These are phyloP conservation scores for Thera obeliscata DNA, from an alignment of 2,888 invertebrate species.

Conservation along the genomic window DNA sequence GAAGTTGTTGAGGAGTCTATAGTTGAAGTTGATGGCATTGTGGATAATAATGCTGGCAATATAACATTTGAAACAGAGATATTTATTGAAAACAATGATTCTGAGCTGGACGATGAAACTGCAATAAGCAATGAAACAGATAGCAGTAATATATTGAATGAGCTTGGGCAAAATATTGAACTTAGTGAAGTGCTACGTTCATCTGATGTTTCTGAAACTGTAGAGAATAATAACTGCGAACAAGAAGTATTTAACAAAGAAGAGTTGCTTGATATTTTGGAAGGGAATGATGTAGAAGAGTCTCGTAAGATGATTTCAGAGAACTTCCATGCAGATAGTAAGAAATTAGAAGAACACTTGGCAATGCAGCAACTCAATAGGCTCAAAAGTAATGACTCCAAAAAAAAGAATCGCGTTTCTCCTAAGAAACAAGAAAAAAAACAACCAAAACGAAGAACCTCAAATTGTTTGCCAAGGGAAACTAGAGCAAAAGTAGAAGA, in stretches of 20 bases:
- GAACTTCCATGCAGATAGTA: constrained; percentile 44
- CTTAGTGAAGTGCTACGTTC: constrained; percentile 72
- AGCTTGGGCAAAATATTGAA: constrained; percentile 71
- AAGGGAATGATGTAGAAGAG: constrained; percentile 70
- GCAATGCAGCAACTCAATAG: constrained; percentile 71
- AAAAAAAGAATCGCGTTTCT: constrained; percentile 33
- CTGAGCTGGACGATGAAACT: constrained; percentile 52
- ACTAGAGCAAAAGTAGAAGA: constrained; percentile 26
- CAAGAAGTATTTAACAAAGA: constrained; percentile 79
- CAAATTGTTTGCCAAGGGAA: constrained; percentile 28
- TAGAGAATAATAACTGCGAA: constrained; percentile 72
- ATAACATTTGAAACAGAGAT: constrained; percentile 75
- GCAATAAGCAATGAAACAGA: constrained; percentile 46
- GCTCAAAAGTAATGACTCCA: constrained; percentile 49
- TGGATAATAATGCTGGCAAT: constrained; percentile 49
- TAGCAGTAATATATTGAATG: constrained; percentile 64
- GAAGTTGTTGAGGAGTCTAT: constrained; percentile 34
- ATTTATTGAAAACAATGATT: constrained; percentile 68
- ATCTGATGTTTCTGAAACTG: constrained; percentile 63
- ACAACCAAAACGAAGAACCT: constrained; percentile 40
- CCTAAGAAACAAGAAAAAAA: constrained; percentile 43
- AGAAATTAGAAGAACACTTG: constrained; percentile 63
- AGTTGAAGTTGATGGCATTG: constrained; percentile 47
- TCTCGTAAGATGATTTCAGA: constrained; percentile 41
- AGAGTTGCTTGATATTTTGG: constrained; percentile 74